phyloP scores from a whole-genome alignment of 2,888 invertebrate genomes.

The Chrysolina americana region DNA sequence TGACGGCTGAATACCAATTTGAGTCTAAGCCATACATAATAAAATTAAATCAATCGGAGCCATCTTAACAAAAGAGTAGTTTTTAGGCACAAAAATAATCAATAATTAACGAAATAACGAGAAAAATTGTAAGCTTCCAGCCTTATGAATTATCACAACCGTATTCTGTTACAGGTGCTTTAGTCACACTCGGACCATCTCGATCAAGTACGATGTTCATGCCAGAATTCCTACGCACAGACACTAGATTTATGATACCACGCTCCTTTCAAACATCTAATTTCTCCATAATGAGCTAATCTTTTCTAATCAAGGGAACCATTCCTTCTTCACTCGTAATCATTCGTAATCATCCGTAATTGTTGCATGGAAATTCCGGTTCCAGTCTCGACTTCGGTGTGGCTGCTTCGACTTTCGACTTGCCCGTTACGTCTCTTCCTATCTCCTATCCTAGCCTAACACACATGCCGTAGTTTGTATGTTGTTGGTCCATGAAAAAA shows the following conservation, averaged over 20 bases:
- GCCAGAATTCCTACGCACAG: conserved; percentile 21
- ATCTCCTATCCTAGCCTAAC: not conserved
- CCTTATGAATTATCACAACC: not conserved
- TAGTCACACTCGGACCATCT: not conserved
- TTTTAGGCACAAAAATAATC: too few species aligned
- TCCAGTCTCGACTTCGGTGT: not conserved
- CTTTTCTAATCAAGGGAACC: conserved; percentile 24
- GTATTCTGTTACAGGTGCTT: not conserved
- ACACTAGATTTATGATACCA: conserved; percentile 22
- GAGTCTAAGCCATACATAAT: too few species aligned
- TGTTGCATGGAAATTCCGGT: conserved; percentile 27
- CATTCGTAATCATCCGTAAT: conserved; percentile 27
- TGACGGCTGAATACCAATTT: too few species aligned
- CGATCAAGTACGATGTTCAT: not conserved
- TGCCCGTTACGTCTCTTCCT: not conserved
- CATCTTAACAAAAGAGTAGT: too few species aligned
- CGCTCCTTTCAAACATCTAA: conserved; percentile 18
- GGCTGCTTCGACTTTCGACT: not conserved
- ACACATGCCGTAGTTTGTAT: conserved; percentile 13
- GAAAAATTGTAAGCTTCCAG: too few species aligned
- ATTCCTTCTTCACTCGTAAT: conserved; percentile 27
- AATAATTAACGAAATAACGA: too few species aligned
- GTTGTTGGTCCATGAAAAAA: conserved; percentile 24
- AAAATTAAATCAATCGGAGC: too few species aligned
- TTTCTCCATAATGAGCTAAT: conserved; percentile 31